Evolutionary conservation across 2,113 vertebrate species (phyloP), one percentile per base, ranked within the genome.

Genomic region (Nyctereutes procyonoides): DNA sequence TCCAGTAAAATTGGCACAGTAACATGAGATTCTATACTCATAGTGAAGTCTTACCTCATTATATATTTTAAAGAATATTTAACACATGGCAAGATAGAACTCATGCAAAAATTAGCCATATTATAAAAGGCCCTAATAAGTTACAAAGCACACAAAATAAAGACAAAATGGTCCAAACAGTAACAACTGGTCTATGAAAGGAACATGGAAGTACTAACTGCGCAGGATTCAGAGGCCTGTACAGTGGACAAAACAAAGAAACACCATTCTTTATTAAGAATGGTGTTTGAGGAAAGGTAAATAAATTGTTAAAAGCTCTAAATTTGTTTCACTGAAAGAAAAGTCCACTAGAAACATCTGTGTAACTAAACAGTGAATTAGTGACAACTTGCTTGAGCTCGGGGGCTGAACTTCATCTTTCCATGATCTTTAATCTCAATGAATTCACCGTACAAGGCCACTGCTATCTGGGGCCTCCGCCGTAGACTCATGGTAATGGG

Each of bases 41-140:
- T 2, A 43, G 51, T 60, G 58, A 90, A 87, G 6, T 62, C 60
- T 90, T 88, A 69, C 11, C 20, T 69, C 77, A 63, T 79, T 43
- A 90, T 12, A 24, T 51, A 93, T 69, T 90, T 88, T 51, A 87
- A 95, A 96, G 3, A 93, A 58, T 79, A 87, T 48, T 83, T 79
- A 87, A 77, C 32, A 88, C 4, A 56, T 65, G 30, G 26, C 48
- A 86, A 77, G 69, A 35, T 56, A 86, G 65, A 82, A 67, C 15
- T 16, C 85, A 82, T 35, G 35, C 20, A 84, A 94, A 89, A 94
- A 88, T 56, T 28, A 90, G 55, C 53, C 38, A 38, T 32, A 74
- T 35, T 55, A 60, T 55, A 62, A 88, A 88, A 63, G 4, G 35
- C 93, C 93, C 60, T 84, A 80, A 58, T 63, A 53, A n/a, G 74